Evolutionary conservation across 2,888 invertebrate species (phyloP), one percentile per base, ranked within the genome.

Genomic region (Pardosa pseudoannulata): DNA sequence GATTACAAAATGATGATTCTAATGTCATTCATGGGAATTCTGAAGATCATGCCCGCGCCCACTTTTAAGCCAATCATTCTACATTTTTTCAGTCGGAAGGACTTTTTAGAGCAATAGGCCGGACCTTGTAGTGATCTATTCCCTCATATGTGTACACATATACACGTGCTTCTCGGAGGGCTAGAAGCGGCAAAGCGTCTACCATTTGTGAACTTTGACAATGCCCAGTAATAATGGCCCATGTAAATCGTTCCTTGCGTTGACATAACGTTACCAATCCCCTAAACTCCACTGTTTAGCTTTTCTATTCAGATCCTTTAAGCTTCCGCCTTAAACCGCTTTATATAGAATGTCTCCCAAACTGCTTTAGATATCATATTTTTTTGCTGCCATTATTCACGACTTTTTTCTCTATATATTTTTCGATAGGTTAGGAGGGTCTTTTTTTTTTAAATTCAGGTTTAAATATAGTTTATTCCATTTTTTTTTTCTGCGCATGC

Each of bases 251-350:
- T 85, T 73, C 83, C 46, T 72, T 73, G 68, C 83, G 83, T 85
- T 85, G 83, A 85, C 83, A 85, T 85, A 85, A 85, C 83, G 83
- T 73, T 78, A 85, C 83, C 83, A 78, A 85, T 85, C 83, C 83
- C 83, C 78, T 81, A 78, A 76, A 78, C 78, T 72, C 83, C 16
- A 85, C 78, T 85, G 83, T 85, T 85, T 85, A 85, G 78, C 67
- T 56, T 78, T 65, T 73, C 78, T 46, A 85, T 85, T 85, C 83
- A 85, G 29, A 27, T 64, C 67, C 56, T 82, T 27, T 67, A 73
- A 56, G 83, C 83, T 85, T 85, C 83, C 83, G 83, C 83, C 83
- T 85, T 85, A 85, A 85, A 81, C 72, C 83, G 83, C 83, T 85
- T 85, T 85, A 85, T 85, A 68, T 28, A 68, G 67, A 56, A 67